Evolutionary conservation across 2,797 vertebrate genomes (phyloP), one percentile per base, ranked within the genome.

Genomic region (Lacerta viridis): DNA sequence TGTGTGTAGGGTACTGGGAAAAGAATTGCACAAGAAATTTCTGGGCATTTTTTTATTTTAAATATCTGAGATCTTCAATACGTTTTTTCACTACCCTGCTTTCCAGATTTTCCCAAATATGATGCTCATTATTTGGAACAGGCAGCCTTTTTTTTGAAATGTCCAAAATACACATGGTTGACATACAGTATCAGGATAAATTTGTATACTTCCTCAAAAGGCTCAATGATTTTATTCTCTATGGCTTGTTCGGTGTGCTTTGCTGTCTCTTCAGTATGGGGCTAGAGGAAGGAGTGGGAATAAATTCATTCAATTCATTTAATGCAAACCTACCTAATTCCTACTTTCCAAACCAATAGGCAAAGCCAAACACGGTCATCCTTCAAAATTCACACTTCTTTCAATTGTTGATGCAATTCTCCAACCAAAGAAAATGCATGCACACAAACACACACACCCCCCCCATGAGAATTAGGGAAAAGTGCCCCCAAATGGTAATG

Each of bases 141-240:
- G 50, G 50, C 50, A 55, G 13, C 13, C 50, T 55, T 55, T 4
- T 55, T 55, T 55, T 55, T 55, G 50, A 55, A 55, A 55, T 93
- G 91, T 91, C 88, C 83, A 90, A 94, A 96, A 95, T 95, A 91
- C 74, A 75, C 87, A 90, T 93, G 76, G 86, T 94, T 96, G 93
- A 93, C 93, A 91, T 89, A 33, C 33, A 33, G 33, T 33, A 95
- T 92, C 90, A 92, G 91, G 92, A 93, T 93, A 93, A 93, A 95
- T 95, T 91, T 95, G 94, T 95, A 91, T 92, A 91, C 90, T 90
- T 94, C 85, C 89, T 94, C 92, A 95, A 92, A 96, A 92, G 87
- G 89, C 89, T 95, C 90, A 92, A 92, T 89, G 86, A 85, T 95
- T 95, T 95, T 94, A 93, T 94, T 92, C 93, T 92, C 81, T 94